Percentiles rank a stretch among this genome's conserved stretches.
phyloP scores from a whole-genome alignment of 2,888 invertebrate genomes.

The Drepana falcataria region DNA sequence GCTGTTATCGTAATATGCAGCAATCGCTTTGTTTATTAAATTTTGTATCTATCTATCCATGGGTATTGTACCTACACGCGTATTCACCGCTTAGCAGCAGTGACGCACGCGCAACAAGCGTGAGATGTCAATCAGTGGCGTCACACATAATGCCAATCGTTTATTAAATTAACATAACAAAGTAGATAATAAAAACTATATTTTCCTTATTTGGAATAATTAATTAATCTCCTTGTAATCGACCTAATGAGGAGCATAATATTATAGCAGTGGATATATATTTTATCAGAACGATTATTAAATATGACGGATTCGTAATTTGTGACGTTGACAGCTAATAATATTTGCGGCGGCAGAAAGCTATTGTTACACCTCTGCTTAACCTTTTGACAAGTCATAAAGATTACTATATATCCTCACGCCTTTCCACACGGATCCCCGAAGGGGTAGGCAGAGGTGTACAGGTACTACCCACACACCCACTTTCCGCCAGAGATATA shows the following conservation, averaged over 20 bases:
- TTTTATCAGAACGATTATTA: not conserved
- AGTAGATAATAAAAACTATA: conserved; percentile 16
- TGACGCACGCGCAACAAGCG: conserved; percentile 30
- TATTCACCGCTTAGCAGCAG: conserved; percentile 11
- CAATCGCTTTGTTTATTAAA: conserved; percentile 11
- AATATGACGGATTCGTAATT: not conserved
- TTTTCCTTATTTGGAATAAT: conserved; percentile 34
- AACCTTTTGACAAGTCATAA: too few species aligned
- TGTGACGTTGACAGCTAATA: too few species aligned
- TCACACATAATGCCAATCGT: conserved; percentile 20
- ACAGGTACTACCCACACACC: too few species aligned
- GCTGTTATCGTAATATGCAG: conserved; percentile 35
- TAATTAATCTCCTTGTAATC: conserved; percentile 25
- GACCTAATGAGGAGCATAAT: conserved; percentile 12
- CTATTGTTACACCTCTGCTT: too few species aligned
- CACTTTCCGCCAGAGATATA: too few species aligned
- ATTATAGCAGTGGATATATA: not conserved
- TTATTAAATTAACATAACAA: not conserved
- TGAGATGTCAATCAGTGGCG: conserved; percentile 35
- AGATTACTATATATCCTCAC: too few species aligned
- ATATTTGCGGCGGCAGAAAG: too few species aligned
- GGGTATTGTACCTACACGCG: conserved; percentile 7
- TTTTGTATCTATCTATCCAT: not conserved
- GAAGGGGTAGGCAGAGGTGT: too few species aligned
- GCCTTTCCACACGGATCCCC: too few species aligned